Base-by-base conservation (phyloP, 1,140 invertebrate genomes). In the Ceratosolen fusciceps region DNA sequence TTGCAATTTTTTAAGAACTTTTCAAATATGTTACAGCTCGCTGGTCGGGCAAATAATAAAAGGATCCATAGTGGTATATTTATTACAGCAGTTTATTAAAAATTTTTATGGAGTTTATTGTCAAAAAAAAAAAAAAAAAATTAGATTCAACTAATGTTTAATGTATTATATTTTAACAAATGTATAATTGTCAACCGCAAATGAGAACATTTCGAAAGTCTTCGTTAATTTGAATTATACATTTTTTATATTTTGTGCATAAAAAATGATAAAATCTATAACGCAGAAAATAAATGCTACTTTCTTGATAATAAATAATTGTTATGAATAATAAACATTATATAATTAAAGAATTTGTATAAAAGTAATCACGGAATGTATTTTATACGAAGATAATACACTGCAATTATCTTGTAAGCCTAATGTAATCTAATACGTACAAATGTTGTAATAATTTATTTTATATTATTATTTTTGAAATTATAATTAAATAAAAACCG, bases 191-290 rank as follows among this genome's bases (percentile, higher is more conserved):
- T 49, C n/a, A 49, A 71, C 34, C 54, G 14, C 26, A 72, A 72
- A 54, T 71, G 0, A 21, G n/a, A 29, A 21, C 14, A 37, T 12
- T 54, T 29, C 7, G 8, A 9, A 31, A 74, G 39, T 43, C 24
- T 74, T 74, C 73, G 73, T 65, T 62, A 58, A 12, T 73, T 73
- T 58, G 52, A 58, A 58, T 19, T 37, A 34, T 24, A 74, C 58
- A 65, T 49, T 52, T 71, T 71, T 52, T 71, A 70, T 70, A 43
- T 0, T 37, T 34, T 65, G n/a, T 65, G 19, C n/a, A 65, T 65
- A 37, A 65, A 16, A 65, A 21, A 37, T 37, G 21, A 65, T 65
- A n/a, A 37, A 7, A n/a, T 7, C 31, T 37, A 37, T n/a, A 65
- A 65, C 4, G n/a, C 31, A 3, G n/a, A n/a, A n/a, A 65, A 37